phyloP scores from a whole-genome alignment of 2,113 vertebrate genomes.

The Dolichallabes microphthalmus region DNA sequence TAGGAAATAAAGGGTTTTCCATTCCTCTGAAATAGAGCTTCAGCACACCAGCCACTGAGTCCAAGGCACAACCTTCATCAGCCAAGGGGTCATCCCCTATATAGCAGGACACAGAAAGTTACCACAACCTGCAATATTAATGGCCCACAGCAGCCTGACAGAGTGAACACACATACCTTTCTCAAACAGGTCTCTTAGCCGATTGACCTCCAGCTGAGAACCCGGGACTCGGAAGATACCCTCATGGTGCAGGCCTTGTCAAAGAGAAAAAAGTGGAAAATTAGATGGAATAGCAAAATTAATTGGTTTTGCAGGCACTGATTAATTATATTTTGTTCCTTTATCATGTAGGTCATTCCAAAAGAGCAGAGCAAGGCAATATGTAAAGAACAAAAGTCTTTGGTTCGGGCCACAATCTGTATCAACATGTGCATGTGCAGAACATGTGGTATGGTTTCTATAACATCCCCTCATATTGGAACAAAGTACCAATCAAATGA shows the following conservation, averaged over 20 bases:
- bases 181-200: slow-evolving; percentile 81
- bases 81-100: slow-evolving; percentile 82
- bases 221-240: slow-evolving; percentile 88
- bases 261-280: background rate
- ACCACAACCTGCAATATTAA: slow-evolving; percentile 56
- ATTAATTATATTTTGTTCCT: background rate
- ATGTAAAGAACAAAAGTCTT: background rate
- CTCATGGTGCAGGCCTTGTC: slow-evolving; percentile 85
- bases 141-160: slow-evolving; percentile 16
- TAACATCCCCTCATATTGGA: background rate
- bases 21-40: slow-evolving; percentile 85
- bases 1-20: slow-evolving; percentile 79
- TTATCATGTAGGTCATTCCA: background rate
- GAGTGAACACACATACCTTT: slow-evolving; percentile 69
- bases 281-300: background rate
- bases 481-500: background rate
- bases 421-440: background rate
- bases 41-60: slow-evolving; percentile 82
- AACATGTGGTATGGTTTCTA: background rate
- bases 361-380: background rate
- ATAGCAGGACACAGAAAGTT: slow-evolving; percentile 49
- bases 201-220: slow-evolving; percentile 78
- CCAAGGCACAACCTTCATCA: slow-evolving; percentile 71
- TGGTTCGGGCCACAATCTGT: background rate
- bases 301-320: background rate